phyloP scores from a whole-genome alignment of 2,888 invertebrate genomes.

The Dichetophora obliterata region DNA sequence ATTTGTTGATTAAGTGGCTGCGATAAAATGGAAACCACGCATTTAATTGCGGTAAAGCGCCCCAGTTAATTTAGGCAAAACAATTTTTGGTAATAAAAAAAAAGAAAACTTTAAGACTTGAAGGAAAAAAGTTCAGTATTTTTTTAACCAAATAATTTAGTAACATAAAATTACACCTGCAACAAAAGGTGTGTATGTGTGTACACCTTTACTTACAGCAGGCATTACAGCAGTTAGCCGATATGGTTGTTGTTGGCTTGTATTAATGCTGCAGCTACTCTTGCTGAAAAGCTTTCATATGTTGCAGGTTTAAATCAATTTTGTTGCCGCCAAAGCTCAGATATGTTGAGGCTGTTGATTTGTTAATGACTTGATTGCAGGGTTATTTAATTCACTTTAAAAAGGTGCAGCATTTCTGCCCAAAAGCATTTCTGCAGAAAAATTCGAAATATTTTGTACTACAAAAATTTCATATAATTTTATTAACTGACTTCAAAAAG shows the following conservation, averaged over 20 bases:
- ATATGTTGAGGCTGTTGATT: background rate
- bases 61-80: background rate
- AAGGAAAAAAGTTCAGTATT: background rate
- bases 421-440: background rate
- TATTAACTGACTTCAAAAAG: too few relatives aligned
- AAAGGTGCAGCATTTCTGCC: slow-evolving; percentile 18
- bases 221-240: background rate
- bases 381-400: slow-evolving; percentile 4
- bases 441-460: too few relatives aligned
- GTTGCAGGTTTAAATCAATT: slow-evolving; percentile 11
- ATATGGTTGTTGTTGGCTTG: background rate
- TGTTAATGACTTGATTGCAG: slow-evolving; percentile 22
- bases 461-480: too few relatives aligned
- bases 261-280: background rate
- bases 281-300: background rate
- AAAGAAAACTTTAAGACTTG: background rate
- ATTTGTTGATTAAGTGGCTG: slow-evolving; percentile 31
- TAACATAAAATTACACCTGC: slow-evolving; percentile 32
- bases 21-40: slow-evolving; percentile 22
- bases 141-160: background rate
- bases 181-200: background rate
- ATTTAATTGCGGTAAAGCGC: slow-evolving; percentile 12
- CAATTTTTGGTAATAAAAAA: background rate
- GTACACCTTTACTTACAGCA: background rate
- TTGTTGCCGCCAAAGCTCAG: background rate